Percentiles rank a stretch among this genome's conserved stretches.
These are phyloP conservation scores for Pangasius krempfi DNA, from an alignment of 2,797 vertebrate genomes.

Conservation along the genomic window DNA sequence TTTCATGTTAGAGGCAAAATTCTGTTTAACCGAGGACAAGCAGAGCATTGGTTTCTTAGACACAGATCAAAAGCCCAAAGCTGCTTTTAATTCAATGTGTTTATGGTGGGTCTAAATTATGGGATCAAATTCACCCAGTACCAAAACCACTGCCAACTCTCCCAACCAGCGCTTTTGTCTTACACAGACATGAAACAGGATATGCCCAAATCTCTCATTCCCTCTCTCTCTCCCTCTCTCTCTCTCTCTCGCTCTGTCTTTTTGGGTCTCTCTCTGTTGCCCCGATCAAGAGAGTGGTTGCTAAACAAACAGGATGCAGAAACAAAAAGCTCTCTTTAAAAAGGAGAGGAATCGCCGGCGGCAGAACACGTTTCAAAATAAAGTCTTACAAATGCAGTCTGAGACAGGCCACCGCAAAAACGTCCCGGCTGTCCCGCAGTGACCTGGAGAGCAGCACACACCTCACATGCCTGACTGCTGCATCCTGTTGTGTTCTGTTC, in stretches of 20 bases:
- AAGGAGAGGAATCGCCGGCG: conserved; percentile 10
- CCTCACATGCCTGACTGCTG: conserved; percentile 4
- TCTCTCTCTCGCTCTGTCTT: conserved; percentile 33
- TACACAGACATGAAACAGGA: conserved; percentile 68
- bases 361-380: conserved; percentile 29
- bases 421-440: not conserved
- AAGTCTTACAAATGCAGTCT: conserved; percentile 12
- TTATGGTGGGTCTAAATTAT: conserved; percentile 76
- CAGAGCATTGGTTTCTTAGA: conserved; percentile 63
- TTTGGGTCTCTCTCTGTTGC: conserved; percentile 4
- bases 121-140: conserved; percentile 70
- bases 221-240: conserved; percentile 50
- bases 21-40: conserved; percentile 53
- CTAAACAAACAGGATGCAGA: conserved; percentile 51
- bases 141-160: conserved; percentile 67
- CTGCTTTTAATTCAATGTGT: conserved; percentile 73
- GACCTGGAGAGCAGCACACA: conserved; percentile 6
- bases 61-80: conserved; percentile 61
- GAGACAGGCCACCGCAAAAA: not conserved
- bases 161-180: conserved; percentile 65
- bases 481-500: not conserved
- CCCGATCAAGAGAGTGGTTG: conserved; percentile 38
- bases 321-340: conserved; percentile 54
- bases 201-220: conserved; percentile 53
- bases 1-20: conserved; percentile 60